Conservation (phyloP, 2,888 invertebrate species). For the Latrodectus hesperus region DNA sequence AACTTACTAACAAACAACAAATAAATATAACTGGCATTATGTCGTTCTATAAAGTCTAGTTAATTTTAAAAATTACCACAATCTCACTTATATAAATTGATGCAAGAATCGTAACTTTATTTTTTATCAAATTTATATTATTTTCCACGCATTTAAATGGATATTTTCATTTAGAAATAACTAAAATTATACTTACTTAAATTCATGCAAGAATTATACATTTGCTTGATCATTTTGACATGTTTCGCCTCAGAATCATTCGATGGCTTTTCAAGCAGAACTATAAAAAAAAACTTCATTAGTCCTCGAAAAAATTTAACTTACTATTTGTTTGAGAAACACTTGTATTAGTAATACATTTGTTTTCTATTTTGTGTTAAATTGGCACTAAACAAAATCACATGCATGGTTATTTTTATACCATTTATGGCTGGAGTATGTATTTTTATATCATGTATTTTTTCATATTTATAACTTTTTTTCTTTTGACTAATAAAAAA, state of each 20-base stretch:
- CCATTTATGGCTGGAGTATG: no score
- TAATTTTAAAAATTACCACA: not conserved
- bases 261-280: conserved; percentile 72
- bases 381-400: no score
- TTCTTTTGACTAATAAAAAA: no score
- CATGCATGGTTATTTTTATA: no score
- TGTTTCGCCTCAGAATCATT: conserved; percentile 78
- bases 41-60: not conserved
- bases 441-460: no score
- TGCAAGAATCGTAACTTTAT: not conserved
- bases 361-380: no score
- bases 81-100: not conserved
- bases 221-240: conserved; percentile 85
- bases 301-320: not conserved
- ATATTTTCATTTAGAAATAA: not conserved
- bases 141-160: not conserved
- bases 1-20: no score
- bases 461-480: no score
- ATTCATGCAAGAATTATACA: conserved; percentile 92
- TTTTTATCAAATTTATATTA: not conserved
- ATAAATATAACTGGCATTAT: not conserved
- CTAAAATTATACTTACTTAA: conserved; percentile 80
- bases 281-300: conserved; percentile 70
- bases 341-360: no score
- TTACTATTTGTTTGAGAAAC: no score